Percentiles rank a stretch among this genome's conserved stretches.
phyloP scores from a whole-genome alignment of 1,140 invertebrate species.

The Drosophila mojavensis region DNA sequence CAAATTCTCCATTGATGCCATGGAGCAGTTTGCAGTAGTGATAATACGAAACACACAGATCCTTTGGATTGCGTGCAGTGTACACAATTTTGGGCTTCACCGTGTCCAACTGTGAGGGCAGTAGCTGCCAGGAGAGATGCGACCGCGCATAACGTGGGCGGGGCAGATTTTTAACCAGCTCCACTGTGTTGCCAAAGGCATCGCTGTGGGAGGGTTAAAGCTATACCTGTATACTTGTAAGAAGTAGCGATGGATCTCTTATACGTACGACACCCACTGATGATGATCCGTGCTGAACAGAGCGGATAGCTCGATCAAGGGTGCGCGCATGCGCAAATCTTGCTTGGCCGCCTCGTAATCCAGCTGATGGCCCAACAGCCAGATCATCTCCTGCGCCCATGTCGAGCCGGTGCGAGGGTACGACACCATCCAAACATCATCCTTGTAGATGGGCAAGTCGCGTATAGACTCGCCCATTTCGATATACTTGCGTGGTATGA shows the following conservation, averaged over 20 bases:
- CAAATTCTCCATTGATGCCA: slow-evolving; percentile 89
- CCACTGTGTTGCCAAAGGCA: slow-evolving; percentile 77
- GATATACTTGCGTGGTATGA: slow-evolving; percentile 88
- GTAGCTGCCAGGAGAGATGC: slow-evolving; percentile 90
- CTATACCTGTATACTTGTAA: not conserved
- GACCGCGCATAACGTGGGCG: slow-evolving; percentile 91
- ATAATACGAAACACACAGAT: slow-evolving; percentile 96
- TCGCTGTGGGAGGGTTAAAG: slow-evolving; percentile 23
- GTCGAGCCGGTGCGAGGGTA: slow-evolving; percentile 94
- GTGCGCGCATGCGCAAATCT: slow-evolving; percentile 87
- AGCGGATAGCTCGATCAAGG: slow-evolving; percentile 85
- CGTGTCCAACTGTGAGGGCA: slow-evolving; percentile 88
- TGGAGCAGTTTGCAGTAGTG: slow-evolving; percentile 92
- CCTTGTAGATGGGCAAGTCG: slow-evolving; percentile 87
- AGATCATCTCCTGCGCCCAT: slow-evolving; percentile 95
- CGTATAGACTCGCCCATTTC: slow-evolving; percentile 88
- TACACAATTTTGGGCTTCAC: slow-evolving; percentile 95
- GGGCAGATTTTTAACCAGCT: slow-evolving; percentile 87
- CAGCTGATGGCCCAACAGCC: slow-evolving; percentile 92
- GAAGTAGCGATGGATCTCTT: not conserved
- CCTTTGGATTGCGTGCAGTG: slow-evolving; percentile 96
- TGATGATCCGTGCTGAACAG: slow-evolving; percentile 85
- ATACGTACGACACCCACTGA: slow-evolving; percentile 84
- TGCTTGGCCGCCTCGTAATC: slow-evolving; percentile 90
- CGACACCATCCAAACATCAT: slow-evolving; percentile 92